Conservation (phyloP, 2,113 vertebrate species). For the Triplophysa dalaica region DNA sequence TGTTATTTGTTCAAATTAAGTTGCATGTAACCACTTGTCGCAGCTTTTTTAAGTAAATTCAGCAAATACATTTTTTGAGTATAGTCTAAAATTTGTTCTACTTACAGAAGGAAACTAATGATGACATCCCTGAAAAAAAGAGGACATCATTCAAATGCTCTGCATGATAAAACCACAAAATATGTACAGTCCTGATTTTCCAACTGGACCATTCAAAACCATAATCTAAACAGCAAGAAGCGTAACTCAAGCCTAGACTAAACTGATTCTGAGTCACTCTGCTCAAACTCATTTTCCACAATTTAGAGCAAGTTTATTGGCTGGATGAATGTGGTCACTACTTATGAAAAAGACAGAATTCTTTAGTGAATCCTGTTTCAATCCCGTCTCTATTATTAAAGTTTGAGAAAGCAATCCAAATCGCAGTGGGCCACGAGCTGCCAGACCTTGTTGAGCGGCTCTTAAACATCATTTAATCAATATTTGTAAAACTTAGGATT, state of each 20-base stretch:
- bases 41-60: too few species aligned
- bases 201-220: not conserved
- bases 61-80: too few species aligned
- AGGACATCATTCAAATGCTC: not conserved
- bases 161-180: slow-evolving; percentile 2
- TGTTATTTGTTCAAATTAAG: too few species aligned
- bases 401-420: slow-evolving; percentile 20
- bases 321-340: slow-evolving; percentile 1
- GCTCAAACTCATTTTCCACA: not conserved
- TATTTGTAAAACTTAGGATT: not conserved
- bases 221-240: not conserved
- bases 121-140: not conserved
- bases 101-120: slow-evolving; percentile 18
- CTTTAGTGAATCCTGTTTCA: slow-evolving; percentile 11
- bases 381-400: not conserved
- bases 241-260: not conserved
- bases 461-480: slow-evolving; percentile 29
- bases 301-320: not conserved
- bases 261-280: not conserved
- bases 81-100: slow-evolving; percentile 16
- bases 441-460: not conserved
- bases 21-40: too few species aligned
- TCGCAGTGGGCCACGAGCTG: not conserved
- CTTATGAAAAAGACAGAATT: not conserved
- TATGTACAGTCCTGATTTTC: not conserved